Evolutionary conservation across 2,888 invertebrate species (phyloP).

Genomic region (Myathropa florea): DNA sequence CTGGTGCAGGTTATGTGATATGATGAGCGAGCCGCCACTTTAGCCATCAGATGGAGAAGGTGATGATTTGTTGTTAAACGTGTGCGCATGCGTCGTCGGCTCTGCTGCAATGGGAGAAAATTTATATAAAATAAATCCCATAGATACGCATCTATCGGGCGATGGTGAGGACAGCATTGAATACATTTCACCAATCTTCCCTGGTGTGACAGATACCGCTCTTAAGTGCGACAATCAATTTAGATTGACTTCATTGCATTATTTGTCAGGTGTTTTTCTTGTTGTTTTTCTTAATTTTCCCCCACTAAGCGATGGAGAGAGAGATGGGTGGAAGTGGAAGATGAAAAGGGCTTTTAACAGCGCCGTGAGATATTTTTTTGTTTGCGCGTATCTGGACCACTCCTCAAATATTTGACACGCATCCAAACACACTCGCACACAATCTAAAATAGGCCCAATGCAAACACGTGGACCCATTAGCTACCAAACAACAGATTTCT

Average conservation of each 20-base stretch:
- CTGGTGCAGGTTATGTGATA: slow-evolving; percentile 49
- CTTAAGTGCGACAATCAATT: slow-evolving; percentile 13
- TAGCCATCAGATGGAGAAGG: slow-evolving; percentile 18
- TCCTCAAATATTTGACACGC: slow-evolving; percentile 25
- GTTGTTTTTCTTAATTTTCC: background rate
- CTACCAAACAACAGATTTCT: slow-evolving; percentile 71
- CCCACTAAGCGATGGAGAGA: background rate
- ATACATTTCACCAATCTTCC: background rate
- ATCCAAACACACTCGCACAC: background rate
- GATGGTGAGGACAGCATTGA: background rate
- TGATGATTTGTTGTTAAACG: slow-evolving; percentile 68
- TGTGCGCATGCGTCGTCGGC: slow-evolving; percentile 56
- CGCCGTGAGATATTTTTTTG: background rate
- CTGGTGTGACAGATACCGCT: background rate
- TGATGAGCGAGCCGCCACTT: slow-evolving; percentile 33
- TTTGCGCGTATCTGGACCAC: slow-evolving; percentile 31
- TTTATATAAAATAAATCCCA: background rate
- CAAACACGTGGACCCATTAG: slow-evolving; percentile 68
- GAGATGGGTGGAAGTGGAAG: background rate
- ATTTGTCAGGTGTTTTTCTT: slow-evolving; percentile 11
- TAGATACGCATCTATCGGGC: background rate
- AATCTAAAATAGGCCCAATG: slow-evolving; percentile 8
- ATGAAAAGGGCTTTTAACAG: background rate
- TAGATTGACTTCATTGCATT: slow-evolving; percentile 6
- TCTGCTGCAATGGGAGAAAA: background rate